A percentile compares a stretch with the other conserved stretches of the same genome.
Evolutionary conservation across 2,113 vertebrate genomes (phyloP).

Genomic region (Chaetorhynchus papuensis): DNA sequence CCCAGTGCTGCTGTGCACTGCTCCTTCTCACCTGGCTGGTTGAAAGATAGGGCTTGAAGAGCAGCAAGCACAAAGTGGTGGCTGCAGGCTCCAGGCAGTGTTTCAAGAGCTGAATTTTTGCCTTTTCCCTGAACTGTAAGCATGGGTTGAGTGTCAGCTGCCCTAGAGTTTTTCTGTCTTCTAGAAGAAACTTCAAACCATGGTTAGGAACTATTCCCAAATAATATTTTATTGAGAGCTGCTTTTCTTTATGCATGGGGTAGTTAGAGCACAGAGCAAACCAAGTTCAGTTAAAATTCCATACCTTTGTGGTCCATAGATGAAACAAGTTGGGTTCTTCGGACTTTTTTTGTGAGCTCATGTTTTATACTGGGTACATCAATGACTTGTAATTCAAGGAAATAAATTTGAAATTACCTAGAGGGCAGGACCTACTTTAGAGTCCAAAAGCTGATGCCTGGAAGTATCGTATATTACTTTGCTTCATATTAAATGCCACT

Average conservation of each 20-base stretch:
- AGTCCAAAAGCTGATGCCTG: not conserved
- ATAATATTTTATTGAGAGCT: not conserved
- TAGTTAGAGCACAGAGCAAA: not conserved
- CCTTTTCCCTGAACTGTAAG: not conserved
- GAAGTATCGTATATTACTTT: not conserved
- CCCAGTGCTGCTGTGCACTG: not conserved
- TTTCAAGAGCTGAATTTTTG: not conserved
- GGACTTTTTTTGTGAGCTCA: not conserved
- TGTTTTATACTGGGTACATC: not conserved
- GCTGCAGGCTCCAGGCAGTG: not conserved
- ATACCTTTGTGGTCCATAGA: not conserved
- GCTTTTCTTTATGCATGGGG: not conserved
- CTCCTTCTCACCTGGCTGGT: not conserved
- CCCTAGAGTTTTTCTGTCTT: not conserved
- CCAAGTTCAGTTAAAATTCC: not conserved
- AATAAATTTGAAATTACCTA: not conserved
- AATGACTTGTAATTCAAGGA: not conserved
- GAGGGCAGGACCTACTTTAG: not conserved
- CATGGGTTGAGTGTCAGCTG: not conserved
- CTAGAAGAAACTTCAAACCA: not conserved
- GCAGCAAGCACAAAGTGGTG: not conserved
- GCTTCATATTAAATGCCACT: not conserved
- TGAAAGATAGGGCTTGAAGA: not conserved
- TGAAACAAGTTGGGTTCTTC: not conserved
- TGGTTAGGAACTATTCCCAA: not conserved